Percentiles rank a stretch among this genome's conserved stretches.
These are phyloP conservation scores for Drosophila neocordata DNA, from an alignment of 1,140 invertebrate genomes.

Conservation along the genomic window DNA sequence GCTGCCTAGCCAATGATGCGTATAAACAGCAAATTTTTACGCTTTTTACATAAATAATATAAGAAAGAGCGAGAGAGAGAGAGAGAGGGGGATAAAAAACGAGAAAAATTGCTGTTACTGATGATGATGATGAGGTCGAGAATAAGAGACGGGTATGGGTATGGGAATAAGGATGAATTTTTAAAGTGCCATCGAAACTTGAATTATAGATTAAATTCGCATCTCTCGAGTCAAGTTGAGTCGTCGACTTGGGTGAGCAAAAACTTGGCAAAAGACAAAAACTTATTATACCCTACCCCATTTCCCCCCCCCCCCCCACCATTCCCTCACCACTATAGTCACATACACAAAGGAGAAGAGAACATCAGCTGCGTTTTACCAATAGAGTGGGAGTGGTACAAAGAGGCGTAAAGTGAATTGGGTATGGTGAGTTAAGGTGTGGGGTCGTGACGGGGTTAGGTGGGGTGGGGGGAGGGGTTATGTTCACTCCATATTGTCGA, in stretches of 20 bases:
- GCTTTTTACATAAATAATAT: conserved; percentile 62
- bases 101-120: not conserved
- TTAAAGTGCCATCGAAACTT: conserved; percentile 47
- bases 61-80: too few relatives aligned
- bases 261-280: conserved; percentile 62
- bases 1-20: conserved; percentile 56
- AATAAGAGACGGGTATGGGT: not conserved
- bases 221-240: conserved; percentile 4
- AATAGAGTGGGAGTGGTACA: conserved; percentile 4
- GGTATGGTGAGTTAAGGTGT: too few relatives aligned
- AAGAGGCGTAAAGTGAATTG: not conserved
- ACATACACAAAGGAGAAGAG: conserved; percentile 1
- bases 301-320: too few relatives aligned
- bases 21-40: conserved; percentile 69
- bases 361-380: conserved; percentile 56
- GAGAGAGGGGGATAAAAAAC: too few relatives aligned
- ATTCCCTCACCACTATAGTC: too few relatives aligned
- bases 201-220: conserved; percentile 65
- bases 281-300: conserved; percentile 61
- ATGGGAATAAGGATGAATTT: conserved; percentile 5
- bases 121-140: conserved; percentile 1
- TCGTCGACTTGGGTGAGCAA: conserved; percentile 20
- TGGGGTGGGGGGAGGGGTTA: not conserved
- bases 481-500: conserved; percentile 62
- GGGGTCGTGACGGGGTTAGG: too few relatives aligned